Evolutionary conservation across 2,113 vertebrate genomes (phyloP).

Genomic region (Osmerus eperlanus): DNA sequence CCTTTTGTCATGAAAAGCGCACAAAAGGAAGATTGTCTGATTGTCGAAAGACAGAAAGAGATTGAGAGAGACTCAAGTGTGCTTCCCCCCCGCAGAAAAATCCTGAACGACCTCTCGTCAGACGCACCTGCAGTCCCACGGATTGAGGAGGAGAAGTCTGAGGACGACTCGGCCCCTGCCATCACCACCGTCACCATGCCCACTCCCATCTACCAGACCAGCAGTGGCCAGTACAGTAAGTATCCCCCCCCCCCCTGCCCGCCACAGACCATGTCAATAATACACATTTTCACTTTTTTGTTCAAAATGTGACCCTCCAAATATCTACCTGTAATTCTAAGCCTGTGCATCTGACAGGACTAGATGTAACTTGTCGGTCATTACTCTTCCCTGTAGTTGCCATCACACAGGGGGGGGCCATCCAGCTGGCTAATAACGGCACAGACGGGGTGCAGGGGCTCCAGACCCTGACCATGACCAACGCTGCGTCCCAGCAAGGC

Average conservation of each 20-base stretch:
- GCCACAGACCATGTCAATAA: not conserved
- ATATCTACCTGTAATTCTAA: too few species aligned
- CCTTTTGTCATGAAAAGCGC: too few species aligned
- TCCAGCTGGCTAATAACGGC: constrained; percentile 96
- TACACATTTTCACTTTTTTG: too few species aligned
- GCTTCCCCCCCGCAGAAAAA: constrained; percentile 80
- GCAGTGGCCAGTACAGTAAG: constrained; percentile 98
- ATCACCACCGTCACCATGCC: constrained; percentile 98
- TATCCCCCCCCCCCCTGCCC: constrained; percentile 17
- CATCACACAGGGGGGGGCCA: constrained; percentile 97
- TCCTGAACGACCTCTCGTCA: constrained; percentile 96
- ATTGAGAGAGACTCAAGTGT: not conserved
- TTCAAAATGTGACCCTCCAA: too few species aligned
- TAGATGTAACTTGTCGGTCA: not conserved
- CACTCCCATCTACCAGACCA: constrained; percentile 98
- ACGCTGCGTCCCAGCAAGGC: constrained; percentile 83
- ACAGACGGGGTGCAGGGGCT: constrained; percentile 95
- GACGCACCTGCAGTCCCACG: constrained; percentile 92
- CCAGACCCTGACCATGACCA: constrained; percentile 95
- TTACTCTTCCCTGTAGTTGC: constrained; percentile 78
- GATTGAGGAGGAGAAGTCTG: constrained; percentile 97
- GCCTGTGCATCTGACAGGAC: too few species aligned
- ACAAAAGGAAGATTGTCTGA: not conserved
- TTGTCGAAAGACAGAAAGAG: not conserved
- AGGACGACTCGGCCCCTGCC: constrained; percentile 90